Base-by-base conservation (phyloP, 2,888 invertebrate genomes). In the Neoscelio sp. region DNA sequence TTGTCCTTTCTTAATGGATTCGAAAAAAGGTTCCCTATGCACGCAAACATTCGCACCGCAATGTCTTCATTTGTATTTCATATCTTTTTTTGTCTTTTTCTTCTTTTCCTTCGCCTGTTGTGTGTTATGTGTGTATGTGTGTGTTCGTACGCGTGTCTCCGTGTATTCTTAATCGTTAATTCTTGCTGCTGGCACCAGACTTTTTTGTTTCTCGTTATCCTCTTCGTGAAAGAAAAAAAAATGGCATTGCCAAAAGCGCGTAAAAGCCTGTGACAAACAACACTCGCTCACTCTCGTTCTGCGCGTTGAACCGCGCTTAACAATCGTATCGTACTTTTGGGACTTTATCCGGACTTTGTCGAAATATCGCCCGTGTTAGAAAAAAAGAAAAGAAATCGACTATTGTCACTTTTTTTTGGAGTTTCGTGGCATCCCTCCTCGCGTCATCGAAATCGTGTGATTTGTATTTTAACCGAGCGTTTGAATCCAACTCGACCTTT, bases 1-100 rank as follows among this genome's bases (percentile, higher is more conserved):
- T 85, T 82, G 82, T 78, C 82, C 80, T 83, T 84, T 82, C 80
- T 86, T 83, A 82, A 82, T 84, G 85, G 83, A 83, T 86, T 84
- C 82, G 82, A 83, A 84, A 82, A 82, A 84, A 83, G 82, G 82
- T 82, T 83, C 81, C 81, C 83, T 82, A 85, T 78, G 78, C 71
- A 75, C 81, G 81, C 82, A 75, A 75, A 75, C 76, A 76, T 84
- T 84, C 81, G 83, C 84, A 86, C 83, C 84, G 82, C 71, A 71
- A 73, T 71, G 65, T 79, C 62, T 74, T 84, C 65, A 64, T 65
- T 71, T 78, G 73, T 78, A 60, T 23, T 23, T 23, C n/a, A n/a
- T 52, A 77, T 70, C 60, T 54, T 71, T 71, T 76, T 73, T 60
- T 78, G 44, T 73, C 67, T 46, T 78, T 67, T 77, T 77, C 44